Conservation (phyloP, 2,797 vertebrate genomes). For the Peromyscus melanophrys region DNA sequence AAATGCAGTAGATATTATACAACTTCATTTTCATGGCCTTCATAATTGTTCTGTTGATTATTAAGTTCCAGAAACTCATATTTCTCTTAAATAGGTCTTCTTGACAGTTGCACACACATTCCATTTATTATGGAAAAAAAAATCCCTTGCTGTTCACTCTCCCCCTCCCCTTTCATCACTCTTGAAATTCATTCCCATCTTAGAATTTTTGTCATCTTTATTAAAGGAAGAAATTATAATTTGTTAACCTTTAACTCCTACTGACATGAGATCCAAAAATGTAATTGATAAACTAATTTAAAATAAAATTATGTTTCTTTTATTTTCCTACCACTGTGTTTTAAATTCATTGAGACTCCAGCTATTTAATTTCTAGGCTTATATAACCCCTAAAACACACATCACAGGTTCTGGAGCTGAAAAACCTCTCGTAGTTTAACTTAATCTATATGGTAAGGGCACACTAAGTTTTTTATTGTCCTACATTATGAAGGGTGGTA, state of each 20-base stretch:
- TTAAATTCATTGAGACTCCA: neutral
- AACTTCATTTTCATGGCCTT: neutral
- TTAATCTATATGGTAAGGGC: accelerated
- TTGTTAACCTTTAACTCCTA: neutral
- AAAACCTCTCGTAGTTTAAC: neutral
- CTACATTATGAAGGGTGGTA: neutral
- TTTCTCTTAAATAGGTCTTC: neutral
- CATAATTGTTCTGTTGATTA: neutral
- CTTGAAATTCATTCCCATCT: neutral
- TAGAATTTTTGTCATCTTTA: neutral
- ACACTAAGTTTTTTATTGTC: neutral
- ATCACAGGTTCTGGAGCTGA: neutral
- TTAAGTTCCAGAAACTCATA: neutral
- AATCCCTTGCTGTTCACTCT: neutral
- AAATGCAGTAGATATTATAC: neutral
- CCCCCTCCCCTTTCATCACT: neutral
- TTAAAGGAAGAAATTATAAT: neutral
- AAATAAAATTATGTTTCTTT: neutral
- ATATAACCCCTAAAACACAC: neutral
- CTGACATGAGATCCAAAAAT: neutral
- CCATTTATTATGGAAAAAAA: neutral
- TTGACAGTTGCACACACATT: neutral
- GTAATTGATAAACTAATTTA: neutral
- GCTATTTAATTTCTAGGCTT: neutral
- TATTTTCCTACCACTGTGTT: neutral